Conservation (phyloP, 2,797 vertebrate species). For the Pseudochirops corinnae region DNA sequence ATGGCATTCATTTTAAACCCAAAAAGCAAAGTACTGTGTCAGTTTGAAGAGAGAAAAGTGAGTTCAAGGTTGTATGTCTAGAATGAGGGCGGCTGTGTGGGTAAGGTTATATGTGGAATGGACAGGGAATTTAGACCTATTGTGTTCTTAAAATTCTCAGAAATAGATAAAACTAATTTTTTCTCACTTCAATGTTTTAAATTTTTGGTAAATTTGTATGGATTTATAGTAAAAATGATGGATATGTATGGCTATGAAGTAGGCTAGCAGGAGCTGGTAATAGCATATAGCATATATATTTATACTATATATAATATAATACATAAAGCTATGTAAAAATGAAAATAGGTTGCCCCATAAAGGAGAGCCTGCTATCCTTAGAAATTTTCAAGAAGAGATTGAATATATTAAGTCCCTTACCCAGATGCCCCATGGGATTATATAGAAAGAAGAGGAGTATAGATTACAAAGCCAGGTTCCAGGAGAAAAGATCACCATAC, state of each 20-base stretch:
- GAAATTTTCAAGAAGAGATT: background rate
- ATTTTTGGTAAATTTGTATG: background rate
- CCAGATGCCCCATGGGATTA: background rate
- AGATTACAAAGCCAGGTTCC: background rate
- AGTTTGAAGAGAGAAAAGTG: background rate
- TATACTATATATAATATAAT: background rate
- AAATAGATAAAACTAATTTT: background rate
- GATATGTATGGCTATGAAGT: background rate
- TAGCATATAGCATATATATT: no score
- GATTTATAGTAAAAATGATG: background rate
- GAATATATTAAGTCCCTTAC: background rate
- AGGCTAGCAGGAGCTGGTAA: background rate
- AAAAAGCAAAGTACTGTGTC: conserved; percentile 21
- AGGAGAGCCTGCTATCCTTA: background rate
- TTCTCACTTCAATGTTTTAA: background rate
- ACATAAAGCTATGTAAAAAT: background rate
- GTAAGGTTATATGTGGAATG: background rate
- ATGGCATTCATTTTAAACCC: conserved; percentile 26
- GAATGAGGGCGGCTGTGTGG: background rate
- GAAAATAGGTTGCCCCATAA: background rate
- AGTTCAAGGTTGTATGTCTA: background rate
- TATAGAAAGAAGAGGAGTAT: background rate
- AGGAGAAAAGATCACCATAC: background rate
- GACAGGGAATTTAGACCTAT: background rate
- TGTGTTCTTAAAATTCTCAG: background rate